A percentile compares a stretch with the other conserved stretches of the same genome.
Evolutionary conservation across 1,140 invertebrate species (phyloP).

Genomic region (Heliconius himera): DNA sequence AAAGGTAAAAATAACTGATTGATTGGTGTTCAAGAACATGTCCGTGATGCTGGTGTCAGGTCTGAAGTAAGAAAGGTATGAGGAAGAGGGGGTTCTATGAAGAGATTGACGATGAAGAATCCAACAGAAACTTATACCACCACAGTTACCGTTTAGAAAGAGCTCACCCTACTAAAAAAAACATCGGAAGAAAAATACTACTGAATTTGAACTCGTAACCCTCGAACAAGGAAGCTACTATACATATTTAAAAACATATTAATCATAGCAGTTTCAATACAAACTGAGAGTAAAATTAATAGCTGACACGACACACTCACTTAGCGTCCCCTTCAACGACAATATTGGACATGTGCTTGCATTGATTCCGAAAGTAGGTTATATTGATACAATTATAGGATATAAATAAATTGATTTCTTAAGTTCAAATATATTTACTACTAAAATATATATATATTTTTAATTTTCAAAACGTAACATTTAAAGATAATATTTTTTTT

Average conservation of each 20-base stretch:
- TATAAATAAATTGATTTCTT: not conserved
- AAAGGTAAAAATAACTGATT: too few relatives aligned
- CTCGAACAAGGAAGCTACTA: not conserved
- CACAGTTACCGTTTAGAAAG: not conserved
- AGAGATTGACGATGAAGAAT: too few relatives aligned
- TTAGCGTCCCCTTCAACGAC: not conserved
- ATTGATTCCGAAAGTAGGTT: not conserved
- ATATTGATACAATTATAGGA: not conserved
- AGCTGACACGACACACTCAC: not conserved
- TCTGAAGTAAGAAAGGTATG: too few relatives aligned
- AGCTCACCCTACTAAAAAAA: not conserved
- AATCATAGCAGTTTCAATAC: constrained; percentile 2
- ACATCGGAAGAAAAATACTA: not conserved
- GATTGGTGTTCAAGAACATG: too few relatives aligned
- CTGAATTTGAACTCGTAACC: not conserved
- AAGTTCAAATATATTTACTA: too few relatives aligned
- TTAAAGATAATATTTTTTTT: too few relatives aligned
- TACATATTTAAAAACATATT: not conserved
- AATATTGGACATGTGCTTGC: not conserved
- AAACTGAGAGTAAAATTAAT: constrained; percentile 9
- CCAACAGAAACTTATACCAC: not conserved
- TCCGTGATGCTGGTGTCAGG: too few relatives aligned
- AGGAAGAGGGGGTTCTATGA: too few relatives aligned
- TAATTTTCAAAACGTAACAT: too few relatives aligned
- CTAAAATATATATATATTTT: too few relatives aligned